Base-by-base conservation (phyloP, 64 coral and sea anemone genomes). In the Pocillopora damicornis region DNA sequence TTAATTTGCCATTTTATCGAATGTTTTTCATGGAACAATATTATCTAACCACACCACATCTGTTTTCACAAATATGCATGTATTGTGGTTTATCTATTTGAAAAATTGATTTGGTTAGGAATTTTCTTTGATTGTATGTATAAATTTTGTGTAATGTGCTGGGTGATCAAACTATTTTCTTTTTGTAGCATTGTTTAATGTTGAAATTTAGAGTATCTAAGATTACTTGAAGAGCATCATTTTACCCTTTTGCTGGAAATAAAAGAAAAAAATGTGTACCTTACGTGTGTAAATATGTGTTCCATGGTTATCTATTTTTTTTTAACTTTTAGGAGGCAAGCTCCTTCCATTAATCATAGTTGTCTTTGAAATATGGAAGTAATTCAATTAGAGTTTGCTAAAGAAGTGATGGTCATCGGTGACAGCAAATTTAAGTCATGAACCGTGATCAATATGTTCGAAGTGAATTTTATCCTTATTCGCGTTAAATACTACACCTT, bases 1-100 rank as follows among this genome's bases (percentile, higher is more conserved):
- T 85, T 73, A 72, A 85, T 73, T 25, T 72, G 37, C 37, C 81
- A 58, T 67, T 71, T 85, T 58, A 72, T 58, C 81, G 58, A 85
- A 20, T 23, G 63, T 38, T 65, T 72, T 71, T 73, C 64, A 15
- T 57, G 11, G 20, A 85, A 58, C 42, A 58, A 72, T 85, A 56
- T 73, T 57, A 22, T 37, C 13, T 72, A 15, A 20, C 81, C 37
- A 16, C 12, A 66, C 57, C 81, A 85, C 65, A 85, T 85, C 81
- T 85, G 65, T 58, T 73, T 71, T 72, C 65, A 58, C 65, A 85
- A 85, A 38, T 73, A 72, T 57, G 63, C 22, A 71, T 17, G 65
- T 57, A 38, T 73, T 83, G 80, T 45, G 80, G 61, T 66, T 85
- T 58, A 85, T 73, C 67, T 25, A 71, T 71, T 20, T 71, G 67